Evolutionary conservation across 1,140 invertebrate genomes (phyloP).

Genomic region (Dufourea novaeangliae): DNA sequence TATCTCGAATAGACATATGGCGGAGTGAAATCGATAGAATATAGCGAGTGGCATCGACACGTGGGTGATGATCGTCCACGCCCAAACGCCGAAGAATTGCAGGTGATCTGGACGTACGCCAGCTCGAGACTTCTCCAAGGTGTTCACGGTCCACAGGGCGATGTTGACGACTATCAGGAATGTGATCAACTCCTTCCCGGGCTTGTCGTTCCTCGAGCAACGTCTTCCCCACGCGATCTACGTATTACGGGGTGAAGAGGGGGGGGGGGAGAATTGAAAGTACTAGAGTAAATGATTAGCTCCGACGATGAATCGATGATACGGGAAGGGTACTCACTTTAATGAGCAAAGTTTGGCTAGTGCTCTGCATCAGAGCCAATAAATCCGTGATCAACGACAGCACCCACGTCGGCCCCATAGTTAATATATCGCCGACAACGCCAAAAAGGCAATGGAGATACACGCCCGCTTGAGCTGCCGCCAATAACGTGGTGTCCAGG

Average conservation of each 20-base stretch:
- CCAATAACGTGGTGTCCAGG: slow-evolving; percentile 91
- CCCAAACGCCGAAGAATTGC: slow-evolving; percentile 91
- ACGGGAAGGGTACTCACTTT: slow-evolving; percentile 73
- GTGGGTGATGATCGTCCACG: slow-evolving; percentile 93
- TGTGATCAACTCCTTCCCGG: slow-evolving; percentile 91
- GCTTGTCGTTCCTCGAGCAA: slow-evolving; percentile 86
- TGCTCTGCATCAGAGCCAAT: slow-evolving; percentile 84
- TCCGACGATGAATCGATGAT: too few species aligned
- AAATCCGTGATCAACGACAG: slow-evolving; percentile 83
- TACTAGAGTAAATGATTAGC: background rate
- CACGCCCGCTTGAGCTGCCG: slow-evolving; percentile 93
- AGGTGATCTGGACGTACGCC: slow-evolving; percentile 90
- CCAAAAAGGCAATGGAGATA: slow-evolving; percentile 95
- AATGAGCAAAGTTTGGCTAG: slow-evolving; percentile 89
- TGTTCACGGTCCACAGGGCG: slow-evolving; percentile 93
- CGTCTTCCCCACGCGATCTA: slow-evolving; percentile 90
- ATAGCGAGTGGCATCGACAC: slow-evolving; percentile 93
- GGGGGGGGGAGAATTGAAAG: background rate
- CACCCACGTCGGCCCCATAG: slow-evolving; percentile 83
- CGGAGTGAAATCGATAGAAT: slow-evolving; percentile 92
- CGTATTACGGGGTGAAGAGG: background rate
- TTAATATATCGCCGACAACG: slow-evolving; percentile 90
- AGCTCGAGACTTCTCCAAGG: slow-evolving; percentile 91
- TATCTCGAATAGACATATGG: slow-evolving; percentile 91
- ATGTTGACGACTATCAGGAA: slow-evolving; percentile 93